These are phyloP conservation scores for Sula dactylatra DNA, from an alignment of 2,113 vertebrate genomes.

Conservation along the genomic window DNA sequence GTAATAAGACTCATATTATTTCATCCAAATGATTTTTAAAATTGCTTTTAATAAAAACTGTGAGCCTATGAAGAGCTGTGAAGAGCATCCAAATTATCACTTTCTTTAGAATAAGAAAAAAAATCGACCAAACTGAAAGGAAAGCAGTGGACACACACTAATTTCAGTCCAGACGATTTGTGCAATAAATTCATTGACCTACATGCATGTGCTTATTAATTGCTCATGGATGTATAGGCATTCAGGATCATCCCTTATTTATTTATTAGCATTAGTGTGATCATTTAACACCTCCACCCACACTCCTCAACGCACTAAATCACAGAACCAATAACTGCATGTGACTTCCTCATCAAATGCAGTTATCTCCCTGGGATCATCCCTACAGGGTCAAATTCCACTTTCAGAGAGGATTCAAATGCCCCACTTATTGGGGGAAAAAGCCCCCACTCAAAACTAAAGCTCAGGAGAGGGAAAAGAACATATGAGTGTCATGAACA, in stretches of 20 bases:
- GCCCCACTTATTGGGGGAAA: background rate
- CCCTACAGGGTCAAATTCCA: background rate
- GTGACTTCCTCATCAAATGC: background rate
- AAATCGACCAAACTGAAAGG: background rate
- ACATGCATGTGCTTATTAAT: background rate
- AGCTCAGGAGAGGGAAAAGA: background rate
- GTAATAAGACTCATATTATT: background rate
- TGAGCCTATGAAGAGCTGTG: background rate
- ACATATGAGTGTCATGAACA: background rate
- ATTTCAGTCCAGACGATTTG: background rate
- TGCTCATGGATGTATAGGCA: background rate
- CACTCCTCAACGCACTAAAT: background rate
- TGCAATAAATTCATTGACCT: background rate
- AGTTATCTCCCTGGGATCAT: background rate
- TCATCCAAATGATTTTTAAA: background rate
- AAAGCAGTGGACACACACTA: background rate
- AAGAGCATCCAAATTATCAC: background rate
- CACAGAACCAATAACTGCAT: background rate
- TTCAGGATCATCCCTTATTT: background rate
- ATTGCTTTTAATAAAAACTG: background rate
- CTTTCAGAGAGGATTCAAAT: background rate
- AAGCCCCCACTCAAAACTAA: background rate
- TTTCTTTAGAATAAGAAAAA: background rate
- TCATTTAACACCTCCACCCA: background rate
- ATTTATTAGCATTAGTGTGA: background rate